Conservation (phyloP, 2,888 invertebrate genomes). For the Chydorus sphaericus region DNA sequence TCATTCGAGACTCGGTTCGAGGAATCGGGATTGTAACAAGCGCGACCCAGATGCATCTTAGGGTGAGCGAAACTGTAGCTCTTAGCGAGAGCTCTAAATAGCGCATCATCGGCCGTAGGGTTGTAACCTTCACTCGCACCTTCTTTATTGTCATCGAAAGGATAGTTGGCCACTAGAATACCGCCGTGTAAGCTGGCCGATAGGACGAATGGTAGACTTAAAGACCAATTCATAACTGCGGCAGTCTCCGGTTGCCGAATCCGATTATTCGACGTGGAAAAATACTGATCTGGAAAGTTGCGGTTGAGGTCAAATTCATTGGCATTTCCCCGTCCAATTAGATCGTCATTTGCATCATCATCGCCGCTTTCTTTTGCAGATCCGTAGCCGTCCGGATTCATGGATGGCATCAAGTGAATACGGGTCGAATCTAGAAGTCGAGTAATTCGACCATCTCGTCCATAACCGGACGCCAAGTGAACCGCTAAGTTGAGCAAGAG, state of each 20-base stretch:
- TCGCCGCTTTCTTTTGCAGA: conserved; percentile 45
- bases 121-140: conserved; percentile 25
- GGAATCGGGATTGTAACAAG: conserved; percentile 49
- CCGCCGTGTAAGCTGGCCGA: conserved; percentile 93
- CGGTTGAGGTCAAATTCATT: conserved; percentile 72
- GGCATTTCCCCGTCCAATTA: conserved; percentile 72
- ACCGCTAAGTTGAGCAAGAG: conserved; percentile 60
- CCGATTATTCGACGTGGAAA: conserved; percentile 19
- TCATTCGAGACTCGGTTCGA: too few relatives aligned
- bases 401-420: conserved; percentile 85
- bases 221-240: conserved; percentile 81
- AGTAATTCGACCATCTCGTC: conserved; percentile 52
- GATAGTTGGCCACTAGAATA: conserved; percentile 93
- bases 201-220: conserved; percentile 84
- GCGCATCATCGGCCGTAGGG: conserved; percentile 53
- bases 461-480: conserved; percentile 77
- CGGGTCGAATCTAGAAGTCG: conserved; percentile 65
- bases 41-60: conserved; percentile 67
- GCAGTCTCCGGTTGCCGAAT: conserved; percentile 63
- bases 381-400: conserved; percentile 91
- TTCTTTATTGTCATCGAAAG: conserved; percentile 57
- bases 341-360: conserved; percentile 36
- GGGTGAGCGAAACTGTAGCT: conserved; percentile 74
- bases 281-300: conserved; percentile 82
- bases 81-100: conserved; percentile 64